phyloP scores from a whole-genome alignment of 2,113 vertebrate genomes.

The Caranx ignobilis region DNA sequence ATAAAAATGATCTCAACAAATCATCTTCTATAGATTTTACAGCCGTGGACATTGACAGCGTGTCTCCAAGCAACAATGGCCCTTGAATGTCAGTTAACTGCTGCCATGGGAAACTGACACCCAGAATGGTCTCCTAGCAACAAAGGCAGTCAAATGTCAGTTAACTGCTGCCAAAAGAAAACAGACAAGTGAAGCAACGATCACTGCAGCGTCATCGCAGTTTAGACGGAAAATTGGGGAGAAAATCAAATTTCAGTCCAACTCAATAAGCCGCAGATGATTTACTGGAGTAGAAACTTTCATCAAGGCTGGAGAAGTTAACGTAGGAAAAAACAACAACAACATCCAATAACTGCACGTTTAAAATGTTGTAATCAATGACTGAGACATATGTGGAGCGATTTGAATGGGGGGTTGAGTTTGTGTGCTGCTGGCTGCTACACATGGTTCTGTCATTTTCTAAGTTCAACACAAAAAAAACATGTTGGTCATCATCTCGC shows the following conservation, averaged over 20 bases:
- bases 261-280: not conserved
- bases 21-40: not conserved
- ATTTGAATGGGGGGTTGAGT: slow-evolving; percentile 43
- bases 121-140: not conserved
- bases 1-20: not conserved
- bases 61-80: not conserved
- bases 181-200: not conserved
- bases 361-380: slow-evolving; percentile 64
- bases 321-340: slow-evolving; percentile 25
- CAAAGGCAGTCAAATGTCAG: not conserved
- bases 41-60: not conserved
- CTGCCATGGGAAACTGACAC: not conserved
- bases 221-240: not conserved
- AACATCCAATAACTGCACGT: slow-evolving; percentile 35
- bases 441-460: slow-evolving; percentile 72
- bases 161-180: not conserved
- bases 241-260: not conserved
- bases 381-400: slow-evolving; percentile 56
- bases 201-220: not conserved
- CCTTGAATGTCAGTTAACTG: not conserved
- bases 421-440: slow-evolving; percentile 60
- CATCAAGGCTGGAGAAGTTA: slow-evolving; percentile 42
- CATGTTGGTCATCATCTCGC: slow-evolving; percentile 78
- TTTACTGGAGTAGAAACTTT: slow-evolving; percentile 46
- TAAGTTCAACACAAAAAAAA: slow-evolving; percentile 73